These are phyloP conservation scores for Melanotaenia parkinsoni DNA, from an alignment of 2,797 vertebrate species.

Conservation along the genomic window DNA sequence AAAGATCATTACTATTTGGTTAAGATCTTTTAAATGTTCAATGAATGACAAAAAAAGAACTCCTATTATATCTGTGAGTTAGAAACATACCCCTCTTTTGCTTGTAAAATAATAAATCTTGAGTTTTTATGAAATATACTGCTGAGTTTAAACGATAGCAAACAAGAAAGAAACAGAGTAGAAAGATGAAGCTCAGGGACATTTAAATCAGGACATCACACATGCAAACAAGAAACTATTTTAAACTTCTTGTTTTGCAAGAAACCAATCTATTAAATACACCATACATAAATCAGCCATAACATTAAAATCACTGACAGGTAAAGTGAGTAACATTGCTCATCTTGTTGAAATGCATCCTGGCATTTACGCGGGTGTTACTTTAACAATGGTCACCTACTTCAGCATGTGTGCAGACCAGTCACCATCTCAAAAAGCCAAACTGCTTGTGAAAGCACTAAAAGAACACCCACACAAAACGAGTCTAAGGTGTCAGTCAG, in stretches of 20 bases:
- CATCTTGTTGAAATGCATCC: neutral
- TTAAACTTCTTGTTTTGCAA: neutral
- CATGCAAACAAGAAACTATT: neutral
- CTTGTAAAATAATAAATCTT: slow-evolving; percentile 57
- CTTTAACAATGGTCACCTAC: neutral
- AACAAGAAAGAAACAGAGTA: slow-evolving; percentile 33
- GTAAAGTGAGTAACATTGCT: neutral
- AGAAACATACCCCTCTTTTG: slow-evolving; percentile 39
- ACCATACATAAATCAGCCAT: neutral
- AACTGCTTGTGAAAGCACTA: neutral
- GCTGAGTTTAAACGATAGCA: slow-evolving; percentile 24
- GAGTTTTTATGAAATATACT: slow-evolving; percentile 23
- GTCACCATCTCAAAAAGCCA: neutral
- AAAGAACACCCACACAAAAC: neutral
- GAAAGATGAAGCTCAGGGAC: slow-evolving; percentile 13
- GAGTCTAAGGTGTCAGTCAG: neutral
- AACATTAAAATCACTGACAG: neutral
- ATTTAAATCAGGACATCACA: slow-evolving; percentile 51
- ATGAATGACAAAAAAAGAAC: slow-evolving; percentile 44
- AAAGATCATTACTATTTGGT: neutral
- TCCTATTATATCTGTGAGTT: slow-evolving; percentile 51
- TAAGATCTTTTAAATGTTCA: neutral
- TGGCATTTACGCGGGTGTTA: neutral
- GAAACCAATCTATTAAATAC: neutral
- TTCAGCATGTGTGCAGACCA: neutral